These are phyloP conservation scores for Remorina albescens DNA, from an alignment of 2,797 vertebrate genomes.

Conservation along the genomic window DNA sequence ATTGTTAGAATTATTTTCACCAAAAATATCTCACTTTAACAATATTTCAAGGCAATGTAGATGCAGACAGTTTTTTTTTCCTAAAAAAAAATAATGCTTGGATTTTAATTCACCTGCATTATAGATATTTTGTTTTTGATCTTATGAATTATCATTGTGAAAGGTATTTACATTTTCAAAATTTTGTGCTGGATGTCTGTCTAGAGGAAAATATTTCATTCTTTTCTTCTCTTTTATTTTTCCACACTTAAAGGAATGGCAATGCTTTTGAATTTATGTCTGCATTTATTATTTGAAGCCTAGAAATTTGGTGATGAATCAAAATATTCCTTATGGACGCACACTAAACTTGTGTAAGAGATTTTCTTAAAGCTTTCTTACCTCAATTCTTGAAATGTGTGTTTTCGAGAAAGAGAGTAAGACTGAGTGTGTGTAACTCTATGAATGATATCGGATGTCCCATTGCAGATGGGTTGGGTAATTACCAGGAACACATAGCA, in stretches of 20 bases:
- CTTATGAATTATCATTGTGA: neutral
- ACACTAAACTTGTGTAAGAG: neutral
- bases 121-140: neutral
- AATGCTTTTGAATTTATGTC: neutral
- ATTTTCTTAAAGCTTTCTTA: constrained; percentile 10
- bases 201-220: neutral
- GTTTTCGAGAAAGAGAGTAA: neutral
- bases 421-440: constrained; percentile 14
- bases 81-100: neutral
- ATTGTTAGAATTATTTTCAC: neutral
- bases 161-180: neutral
- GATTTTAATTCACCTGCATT: neutral
- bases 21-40: neutral
- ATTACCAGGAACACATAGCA: constrained; percentile 64
- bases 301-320: neutral
- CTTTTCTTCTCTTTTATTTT: neutral
- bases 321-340: neutral
- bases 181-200: neutral
- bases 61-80: neutral
- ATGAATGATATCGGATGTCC: constrained; percentile 64
- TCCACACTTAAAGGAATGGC: neutral
- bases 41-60: neutral
- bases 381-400: constrained; percentile 8
- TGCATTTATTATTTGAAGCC: neutral
- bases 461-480: constrained; percentile 68